Evolutionary conservation across 2,888 invertebrate genomes (phyloP), one percentile per base, ranked within the genome.

Genomic region (Scaptomyza parva): DNA sequence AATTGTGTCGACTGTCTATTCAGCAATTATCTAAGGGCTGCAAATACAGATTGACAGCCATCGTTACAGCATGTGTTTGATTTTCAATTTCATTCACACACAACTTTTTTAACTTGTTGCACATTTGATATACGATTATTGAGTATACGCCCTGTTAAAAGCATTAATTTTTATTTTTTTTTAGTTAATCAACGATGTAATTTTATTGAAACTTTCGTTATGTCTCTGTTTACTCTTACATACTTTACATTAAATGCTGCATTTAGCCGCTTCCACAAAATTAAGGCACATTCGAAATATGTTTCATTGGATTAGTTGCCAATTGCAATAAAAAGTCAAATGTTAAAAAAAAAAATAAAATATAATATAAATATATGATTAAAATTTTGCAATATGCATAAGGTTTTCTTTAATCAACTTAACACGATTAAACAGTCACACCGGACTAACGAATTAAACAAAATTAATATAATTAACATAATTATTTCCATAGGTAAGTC

Each of bases 261-360:
- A 43, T 45, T 45, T 52, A 37, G 52, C 30, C 40, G 30, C 57
- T 20, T 33, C 55, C 39, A 30, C 67, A 54, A 53, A 54, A 18
- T 18, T 77, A 75, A 75, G 75, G 75, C 75, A 75, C 75, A 52
- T 73, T 63, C 47, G 53, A 61, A 51, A 28, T 44, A 43, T 58
- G 47, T 41, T 59, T 35, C 44, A 52, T 39, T 60, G 17, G 28
- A 59, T 40, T 47, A 8, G 12, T 14, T 35, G 50, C 28, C 28
- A 24, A 54, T 22, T 33, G 20, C 24, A 12, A 65, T 6, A 44
- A 9, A 17, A 17, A 26, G 7, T 44, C 11, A 48, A 67, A 67
- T 20, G 14, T 26, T 39, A 43, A 54, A 60, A 44, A 24, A 20
- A 9, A 11, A 3, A 30, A n/a, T n/a, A n/a, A n/a, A n/a, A n/a